phyloP scores from a whole-genome alignment of 2,113 vertebrate genomes.

The Calypte anna region DNA sequence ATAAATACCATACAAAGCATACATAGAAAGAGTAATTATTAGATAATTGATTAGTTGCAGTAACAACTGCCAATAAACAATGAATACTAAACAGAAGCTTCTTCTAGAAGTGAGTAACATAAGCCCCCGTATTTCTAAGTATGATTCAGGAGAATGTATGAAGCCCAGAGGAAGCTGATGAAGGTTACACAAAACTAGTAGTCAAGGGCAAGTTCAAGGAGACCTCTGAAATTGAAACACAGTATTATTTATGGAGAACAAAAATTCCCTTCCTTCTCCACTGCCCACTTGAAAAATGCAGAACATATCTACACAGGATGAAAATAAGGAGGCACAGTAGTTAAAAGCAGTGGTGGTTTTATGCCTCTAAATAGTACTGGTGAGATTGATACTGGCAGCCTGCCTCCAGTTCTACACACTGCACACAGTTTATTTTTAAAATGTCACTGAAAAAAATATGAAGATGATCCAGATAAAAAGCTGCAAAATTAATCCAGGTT shows the following conservation, averaged over 20 bases:
- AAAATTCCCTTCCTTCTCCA: neutral
- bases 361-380: constrained; percentile 3
- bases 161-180: neutral
- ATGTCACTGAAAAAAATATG: neutral
- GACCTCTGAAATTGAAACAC: neutral
- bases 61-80: neutral
- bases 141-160: neutral
- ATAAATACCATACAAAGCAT: neutral
- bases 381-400: neutral
- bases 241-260: neutral
- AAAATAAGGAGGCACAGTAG: neutral
- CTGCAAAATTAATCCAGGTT: neutral
- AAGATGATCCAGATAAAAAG: neutral
- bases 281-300: neutral
- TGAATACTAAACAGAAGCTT: neutral
- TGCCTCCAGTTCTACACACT: neutral
- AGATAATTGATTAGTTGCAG: neutral
- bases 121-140: neutral
- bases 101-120: neutral
- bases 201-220: neutral
- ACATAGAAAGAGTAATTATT: neutral
- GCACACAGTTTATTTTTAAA: neutral
- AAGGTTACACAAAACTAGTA: neutral
- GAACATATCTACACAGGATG: neutral
- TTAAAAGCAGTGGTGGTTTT: neutral